Evolutionary conservation across 35 echinoderm and acorn worm species (phyloP), one percentile per base, ranked within the genome.

Genomic region (Ophioderma brevispina): DNA sequence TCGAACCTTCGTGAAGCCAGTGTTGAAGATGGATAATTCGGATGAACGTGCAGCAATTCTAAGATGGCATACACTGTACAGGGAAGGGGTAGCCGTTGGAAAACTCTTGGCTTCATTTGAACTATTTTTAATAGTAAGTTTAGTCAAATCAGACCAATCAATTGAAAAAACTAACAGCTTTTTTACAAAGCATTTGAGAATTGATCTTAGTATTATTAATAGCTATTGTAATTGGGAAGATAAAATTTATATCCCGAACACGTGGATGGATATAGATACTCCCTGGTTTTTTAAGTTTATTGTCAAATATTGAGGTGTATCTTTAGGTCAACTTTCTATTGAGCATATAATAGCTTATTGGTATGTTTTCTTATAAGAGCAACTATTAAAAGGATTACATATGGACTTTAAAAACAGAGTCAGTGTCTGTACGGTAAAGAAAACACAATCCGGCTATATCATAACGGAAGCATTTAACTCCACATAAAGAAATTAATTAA

Each of bases 71-170:
- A 81, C 86, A 36, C 82, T 98, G 31, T 85, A 78, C 55, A 92
- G 89, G 70, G 93, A 90, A 36, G 87, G 82, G 43, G 90, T 85
- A 38, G 34, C 49, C 17, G 93, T 87, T 84, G 96, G 96, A n/a
- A 93, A 98, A 85, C 75, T 98, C 28, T 84, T 98, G n/a, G 96
- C 91, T 15, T 98, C 96, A 0, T 98, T 98, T 88, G 96, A 98
- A 89, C 90, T 98, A 40, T 98, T 98, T 87, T 41, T 98, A 0
- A 86, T 94, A 85, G 90, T 97, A 93, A 32, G 31, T 32, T 28
- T 35, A 0, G 8, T 11, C 21, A 52, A 8, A 52, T 52, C 21
- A 11, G 46, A 11, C 46, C 8, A 21, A 52, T n/a, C n/a, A n/a
- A n/a, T n/a, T n/a, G n/a, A n/a, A n/a, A n/a, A n/a, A n/a, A n/a